Base-by-base conservation (phyloP, 2,888 invertebrate genomes). In the Rhagium mordax region DNA sequence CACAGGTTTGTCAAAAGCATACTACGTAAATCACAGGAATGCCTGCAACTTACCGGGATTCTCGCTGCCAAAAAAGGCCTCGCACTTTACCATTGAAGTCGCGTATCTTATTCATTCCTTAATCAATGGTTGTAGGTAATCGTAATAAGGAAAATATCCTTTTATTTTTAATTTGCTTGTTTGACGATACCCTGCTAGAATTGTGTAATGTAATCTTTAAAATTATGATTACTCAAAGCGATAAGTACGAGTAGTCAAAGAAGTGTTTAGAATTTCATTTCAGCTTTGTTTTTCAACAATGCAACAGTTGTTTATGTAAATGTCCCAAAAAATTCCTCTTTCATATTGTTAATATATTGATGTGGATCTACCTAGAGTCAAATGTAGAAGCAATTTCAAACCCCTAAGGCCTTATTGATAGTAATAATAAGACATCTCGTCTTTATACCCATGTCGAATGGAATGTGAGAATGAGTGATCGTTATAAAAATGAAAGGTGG, bases 321-420 rank as follows among this genome's bases (percentile, higher is more conserved):
- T 24, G 20, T 8, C 8, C 47, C 15, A 13, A 48, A 13, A 48
- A 48, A 48, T 64, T 27, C n/a, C 53, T 53, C 13, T 65, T 16
- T 65, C 33, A 15, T 29, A 16, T 53, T 29, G 24, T 33, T 20
- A 3, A 51, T 24, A 49, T 24, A 53, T 53, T 41, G 53, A 33
- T 51, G 59, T 55, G 49, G 18, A 33, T 29, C 71, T 18, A 65
- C 16, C 51, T 21, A 48, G 69, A 69, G 71, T 72, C 64, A 74
- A 71, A 74, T 68, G 75, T 79, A 77, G 76, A 79, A 81, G 80
- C 80, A 81, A 79, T 81, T 80, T 70, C 70, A 74, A 77, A 79
- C 66, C 76, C 78, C 76, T 75, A 70, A 77, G 75, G 81, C 79
- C 81, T 79, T 81, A 81, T 74, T 69, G 70, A 77, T 79, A 80